Evolutionary conservation across 2,113 vertebrate genomes (phyloP), one percentile per base, ranked within the genome.

Genomic region (Poecilia latipinna): DNA sequence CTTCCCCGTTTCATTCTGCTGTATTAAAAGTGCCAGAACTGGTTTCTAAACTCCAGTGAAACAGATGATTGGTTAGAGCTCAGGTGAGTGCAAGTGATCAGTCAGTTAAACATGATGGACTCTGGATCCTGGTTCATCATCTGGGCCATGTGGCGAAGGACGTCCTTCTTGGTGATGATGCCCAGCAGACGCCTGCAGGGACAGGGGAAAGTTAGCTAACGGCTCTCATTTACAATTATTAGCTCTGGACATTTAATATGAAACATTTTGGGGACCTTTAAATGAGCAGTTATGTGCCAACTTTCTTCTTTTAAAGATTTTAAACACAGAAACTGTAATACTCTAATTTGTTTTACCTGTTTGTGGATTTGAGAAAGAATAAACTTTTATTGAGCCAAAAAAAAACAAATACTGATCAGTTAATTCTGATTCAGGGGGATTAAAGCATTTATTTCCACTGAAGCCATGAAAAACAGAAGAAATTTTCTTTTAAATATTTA

Each of bases 41-140:
- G 35, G 31, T 35, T 65, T 8, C 1, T 26, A 39, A 8, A 4
- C 32, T 65, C 19, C 63, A 37, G 11, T 29, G 61, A 57, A 42
- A 42, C 39, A 42, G 39, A 3, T 42, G 39, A 42, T 15, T 42
- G 39, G 39, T 42, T 42, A 13, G 39, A 15, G 39, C 39, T 3
- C 11, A 68, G n/a, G 63, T 8, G 19, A 19, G 60, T 39, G 42
- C 33, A 10, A 11, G 32, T 77, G 74, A 5, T 35, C 24, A 1
- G 62, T 15, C 44, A 98, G 87, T 98, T 98, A 91, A 98, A 98
- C 97, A 98, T 98, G 92, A 98, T 98, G 90, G 97, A 98, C 92
- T 98, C 97, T 3, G 97, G 98, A 79, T 99, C 98, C 92, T 99
- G 98, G 94, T 99, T 99, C 93, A 97, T 97, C 98, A 99, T 99